Base-by-base conservation (phyloP, 1,140 invertebrate species). In the Heliconius melpomene region DNA sequence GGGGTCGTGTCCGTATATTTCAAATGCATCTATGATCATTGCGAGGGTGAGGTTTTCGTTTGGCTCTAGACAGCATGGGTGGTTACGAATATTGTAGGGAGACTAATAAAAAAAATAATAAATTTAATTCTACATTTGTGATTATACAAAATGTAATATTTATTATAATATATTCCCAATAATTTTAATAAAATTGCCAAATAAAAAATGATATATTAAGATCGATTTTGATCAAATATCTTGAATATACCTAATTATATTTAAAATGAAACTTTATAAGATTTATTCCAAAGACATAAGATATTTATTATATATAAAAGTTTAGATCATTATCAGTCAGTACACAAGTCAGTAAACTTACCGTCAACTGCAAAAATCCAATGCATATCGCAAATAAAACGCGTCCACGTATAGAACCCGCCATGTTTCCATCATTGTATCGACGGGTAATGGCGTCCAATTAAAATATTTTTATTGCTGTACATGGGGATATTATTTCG, bases 1-100 rank as follows among this genome's bases (percentile, higher is more conserved):
- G 2, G 93, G 93, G 72, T 94, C 93, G 78, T 94, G 93, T 2
- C 93, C 93, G 80, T 94, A 94, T 72, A 94, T 93, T 80, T 94
- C 93, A 76, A 92, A 94, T 2, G 93, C 91, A 75, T 94, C 93
- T 66, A 94, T 93, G 75, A 94, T 90, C 93, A 94, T 94, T 0
- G 93, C 91, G 20, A 94, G 84, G 0, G 91, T 93, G 1, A 93
- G 74, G 74, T 94, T 94, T 71, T 92, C 91, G 79, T 84, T 87
- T 16, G 87, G 84, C 40, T 89, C 91, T 32, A 88, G 77, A 54
- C 93, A 94, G 71, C 93, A 94, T 70, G 93, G 93, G 77, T 94
- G 93, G 74, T 90, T 90, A 7, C 87, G 83, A 16, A 92, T 87
- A 74, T 89, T 89, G 87, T 94, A 93, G 0, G 90, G 81, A 52